Evolutionary conservation across 1,140 invertebrate species (phyloP), one percentile per base, ranked within the genome.

Genomic region (Papilio dardanus): DNA sequence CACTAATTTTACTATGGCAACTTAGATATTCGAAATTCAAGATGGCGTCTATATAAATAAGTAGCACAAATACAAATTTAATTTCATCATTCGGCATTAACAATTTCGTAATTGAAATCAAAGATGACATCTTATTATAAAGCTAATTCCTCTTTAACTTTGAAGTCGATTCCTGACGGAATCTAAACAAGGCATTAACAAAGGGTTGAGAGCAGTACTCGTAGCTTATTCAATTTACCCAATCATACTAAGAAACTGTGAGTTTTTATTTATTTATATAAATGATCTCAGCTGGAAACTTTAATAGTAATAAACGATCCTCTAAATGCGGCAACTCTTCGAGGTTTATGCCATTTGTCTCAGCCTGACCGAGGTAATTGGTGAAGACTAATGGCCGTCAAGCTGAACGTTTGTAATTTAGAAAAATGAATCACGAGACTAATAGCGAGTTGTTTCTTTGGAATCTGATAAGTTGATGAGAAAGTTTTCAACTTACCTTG

Each of bases 291-390:
- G 76, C 76, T 67, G 76, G 74, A 78, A 84, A 84, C 77, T 84
- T 81, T 86, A 84, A 86, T 81, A 86, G 79, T 82, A 84, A 84
- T 76, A 84, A 84, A 84, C 79, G 83, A 78, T 31, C 71, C 77
- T 74, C 54, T 74, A 71, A 77, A 78, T 77, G 80, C 78, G 82
- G 42, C 77, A 80, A 79, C 76, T 81, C 79, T 78, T 80, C 77
- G 78, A 78, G 68, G 66, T 76, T 77, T 73, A 35, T 73, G 54
- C 84, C 79, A 86, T 87, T 85, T 83, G 79, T 87, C 81, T 86
- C 77, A 69, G 73, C 50, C 74, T 67, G 30, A 54, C 24, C 24
- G 46, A 74, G 68, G 82, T 80, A 85, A 82, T 79, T 75, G 82
- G 78, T 69, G 68, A 71, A 54, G 76, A 83, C 79, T 82, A 82